These are phyloP conservation scores for Eudemis profundana DNA, from an alignment of 2,888 invertebrate genomes.

Conservation along the genomic window DNA sequence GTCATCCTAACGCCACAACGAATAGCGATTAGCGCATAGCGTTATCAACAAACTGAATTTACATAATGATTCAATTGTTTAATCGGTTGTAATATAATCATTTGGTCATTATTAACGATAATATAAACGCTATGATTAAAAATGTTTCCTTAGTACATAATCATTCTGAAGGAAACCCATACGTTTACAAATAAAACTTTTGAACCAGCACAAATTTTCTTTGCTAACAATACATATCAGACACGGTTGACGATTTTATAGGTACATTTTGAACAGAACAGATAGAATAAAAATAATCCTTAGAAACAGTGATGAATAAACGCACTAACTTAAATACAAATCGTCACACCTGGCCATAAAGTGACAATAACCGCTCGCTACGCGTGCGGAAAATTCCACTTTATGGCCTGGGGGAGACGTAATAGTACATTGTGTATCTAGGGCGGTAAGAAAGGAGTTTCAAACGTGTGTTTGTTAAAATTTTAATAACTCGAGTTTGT, in stretches of 20 bases:
- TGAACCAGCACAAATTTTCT: too few species aligned
- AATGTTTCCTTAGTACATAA: neutral
- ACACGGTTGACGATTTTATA: slow-evolving; percentile 5
- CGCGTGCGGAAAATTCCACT: too few species aligned
- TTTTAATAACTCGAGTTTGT: too few species aligned
- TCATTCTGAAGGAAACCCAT: neutral
- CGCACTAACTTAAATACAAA: neutral
- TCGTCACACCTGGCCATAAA: too few species aligned
- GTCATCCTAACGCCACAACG: neutral
- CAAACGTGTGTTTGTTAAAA: too few species aligned
- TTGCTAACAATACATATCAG: neutral
- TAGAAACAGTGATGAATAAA: neutral
- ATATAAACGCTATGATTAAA: neutral
- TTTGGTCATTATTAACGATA: neutral
- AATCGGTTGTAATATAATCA: too few species aligned
- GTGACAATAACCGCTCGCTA: too few species aligned
- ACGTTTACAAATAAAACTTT: too few species aligned
- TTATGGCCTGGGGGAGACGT: too few species aligned
- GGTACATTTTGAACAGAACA: too few species aligned
- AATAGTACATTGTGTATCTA: too few species aligned
- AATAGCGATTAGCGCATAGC: neutral
- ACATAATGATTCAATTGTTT: neutral
- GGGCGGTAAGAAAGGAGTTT: too few species aligned
- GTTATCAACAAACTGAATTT: neutral
- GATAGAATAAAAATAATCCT: slow-evolving; percentile 3